Evolutionary conservation across 2,797 vertebrate genomes (phyloP).

Genomic region (Myiotriccus ornatus): DNA sequence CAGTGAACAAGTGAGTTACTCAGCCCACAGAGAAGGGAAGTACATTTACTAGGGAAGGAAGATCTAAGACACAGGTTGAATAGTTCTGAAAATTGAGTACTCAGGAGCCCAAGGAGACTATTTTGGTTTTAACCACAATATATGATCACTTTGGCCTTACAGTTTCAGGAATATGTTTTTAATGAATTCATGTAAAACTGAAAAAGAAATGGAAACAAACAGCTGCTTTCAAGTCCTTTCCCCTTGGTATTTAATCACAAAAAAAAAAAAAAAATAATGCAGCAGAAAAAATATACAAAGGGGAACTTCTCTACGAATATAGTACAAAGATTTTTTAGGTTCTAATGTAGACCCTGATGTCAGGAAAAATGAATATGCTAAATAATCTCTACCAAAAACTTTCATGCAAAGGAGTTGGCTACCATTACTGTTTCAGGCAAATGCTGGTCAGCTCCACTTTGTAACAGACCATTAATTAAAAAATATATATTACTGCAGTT

Average conservation of each 20-base stretch:
- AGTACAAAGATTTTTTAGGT: neutral
- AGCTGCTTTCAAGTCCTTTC: neutral
- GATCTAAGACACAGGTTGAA: neutral
- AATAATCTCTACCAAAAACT: neutral
- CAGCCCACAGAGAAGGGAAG: neutral
- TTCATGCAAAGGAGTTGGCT: neutral
- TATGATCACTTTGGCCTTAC: neutral
- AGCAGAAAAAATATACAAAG: neutral
- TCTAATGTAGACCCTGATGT: neutral
- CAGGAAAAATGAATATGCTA: neutral
- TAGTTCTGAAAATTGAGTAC: neutral
- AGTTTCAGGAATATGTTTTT: neutral
- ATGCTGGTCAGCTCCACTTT: neutral
- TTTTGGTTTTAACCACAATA: neutral
- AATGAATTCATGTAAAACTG: neutral
- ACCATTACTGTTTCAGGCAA: neutral
- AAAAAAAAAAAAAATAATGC: neutral
- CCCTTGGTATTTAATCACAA: neutral
- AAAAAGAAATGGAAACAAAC: neutral
- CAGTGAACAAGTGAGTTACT: neutral
- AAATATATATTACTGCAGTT: neutral
- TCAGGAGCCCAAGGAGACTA: neutral
- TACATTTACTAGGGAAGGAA: neutral
- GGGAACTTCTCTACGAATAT: neutral
- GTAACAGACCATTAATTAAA: neutral